phyloP scores from a whole-genome alignment of 2,113 vertebrate species.

The Hippopotamus amphibius region DNA sequence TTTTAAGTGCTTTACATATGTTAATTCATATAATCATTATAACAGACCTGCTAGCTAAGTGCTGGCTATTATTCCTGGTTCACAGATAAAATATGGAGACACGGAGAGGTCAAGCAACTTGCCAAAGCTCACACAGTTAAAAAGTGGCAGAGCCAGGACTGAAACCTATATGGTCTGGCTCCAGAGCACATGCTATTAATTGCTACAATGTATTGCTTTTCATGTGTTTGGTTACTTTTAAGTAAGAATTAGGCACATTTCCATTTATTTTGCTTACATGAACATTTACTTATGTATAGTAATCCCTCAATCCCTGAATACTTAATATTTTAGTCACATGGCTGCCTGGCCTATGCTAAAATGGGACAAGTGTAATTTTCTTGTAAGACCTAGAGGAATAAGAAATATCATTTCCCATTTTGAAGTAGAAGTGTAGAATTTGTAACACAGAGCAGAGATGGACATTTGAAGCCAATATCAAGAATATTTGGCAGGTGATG shows the following conservation, averaged over 20 bases:
- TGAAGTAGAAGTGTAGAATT: background rate
- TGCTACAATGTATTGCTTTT: background rate
- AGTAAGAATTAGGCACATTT: background rate
- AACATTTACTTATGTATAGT: background rate
- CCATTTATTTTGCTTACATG: background rate
- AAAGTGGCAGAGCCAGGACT: background rate
- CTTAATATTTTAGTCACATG: conserved; percentile 17
- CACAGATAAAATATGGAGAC: background rate
- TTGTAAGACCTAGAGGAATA: background rate
- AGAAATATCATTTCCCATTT: background rate
- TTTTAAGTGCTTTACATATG: background rate
- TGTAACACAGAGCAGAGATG: background rate
- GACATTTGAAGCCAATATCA: background rate
- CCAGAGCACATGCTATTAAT: background rate
- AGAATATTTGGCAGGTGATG: background rate
- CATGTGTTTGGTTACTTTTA: background rate
- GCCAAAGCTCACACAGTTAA: background rate
- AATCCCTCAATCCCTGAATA: background rate
- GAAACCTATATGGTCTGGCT: background rate
- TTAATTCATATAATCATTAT: background rate
- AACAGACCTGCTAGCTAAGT: background rate
- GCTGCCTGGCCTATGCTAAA: background rate
- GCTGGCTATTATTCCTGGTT: background rate
- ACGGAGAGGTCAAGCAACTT: background rate
- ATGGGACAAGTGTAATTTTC: background rate